These are phyloP conservation scores for Argentina silus DNA, from an alignment of 2,797 vertebrate genomes.

Conservation along the genomic window DNA sequence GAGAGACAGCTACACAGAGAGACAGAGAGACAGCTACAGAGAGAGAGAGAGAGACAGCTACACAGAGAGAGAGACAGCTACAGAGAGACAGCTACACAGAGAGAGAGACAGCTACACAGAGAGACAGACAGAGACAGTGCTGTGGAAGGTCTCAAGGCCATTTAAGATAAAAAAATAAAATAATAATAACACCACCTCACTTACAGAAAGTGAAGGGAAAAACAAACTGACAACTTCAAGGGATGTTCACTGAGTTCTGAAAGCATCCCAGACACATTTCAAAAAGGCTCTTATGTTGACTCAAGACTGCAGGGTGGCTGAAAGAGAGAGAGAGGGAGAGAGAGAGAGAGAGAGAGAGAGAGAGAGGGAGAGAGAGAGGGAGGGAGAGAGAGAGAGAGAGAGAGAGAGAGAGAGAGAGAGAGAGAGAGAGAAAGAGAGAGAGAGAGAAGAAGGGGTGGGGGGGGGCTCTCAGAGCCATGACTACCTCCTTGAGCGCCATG, in stretches of 20 bases:
- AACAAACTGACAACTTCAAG: neutral
- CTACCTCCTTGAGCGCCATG: slow-evolving; percentile 69
- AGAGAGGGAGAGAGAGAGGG: neutral
- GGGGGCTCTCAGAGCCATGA: slow-evolving; percentile 54
- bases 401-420: neutral
- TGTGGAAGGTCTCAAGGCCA: neutral
- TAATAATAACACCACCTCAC: too few species aligned
- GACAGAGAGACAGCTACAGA: too few species aligned
- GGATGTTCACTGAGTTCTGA: neutral
- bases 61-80: too few species aligned
- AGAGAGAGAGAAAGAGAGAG: neutral
- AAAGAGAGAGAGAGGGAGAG: too few species aligned
- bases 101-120: too few species aligned
- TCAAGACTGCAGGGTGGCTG: neutral
- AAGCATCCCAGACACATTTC: neutral
- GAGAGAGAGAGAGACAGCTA: too few species aligned
- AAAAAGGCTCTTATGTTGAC: neutral
- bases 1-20: too few species aligned
- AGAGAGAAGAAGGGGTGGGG: neutral
- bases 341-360: too few species aligned
- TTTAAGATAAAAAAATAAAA: neutral
- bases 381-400: neutral
- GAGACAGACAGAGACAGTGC: too few species aligned
- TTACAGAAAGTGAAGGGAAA: neutral
- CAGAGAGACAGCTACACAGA: neutral